phyloP scores from a whole-genome alignment of 2,888 invertebrate genomes.

The Acleris sparsana region DNA sequence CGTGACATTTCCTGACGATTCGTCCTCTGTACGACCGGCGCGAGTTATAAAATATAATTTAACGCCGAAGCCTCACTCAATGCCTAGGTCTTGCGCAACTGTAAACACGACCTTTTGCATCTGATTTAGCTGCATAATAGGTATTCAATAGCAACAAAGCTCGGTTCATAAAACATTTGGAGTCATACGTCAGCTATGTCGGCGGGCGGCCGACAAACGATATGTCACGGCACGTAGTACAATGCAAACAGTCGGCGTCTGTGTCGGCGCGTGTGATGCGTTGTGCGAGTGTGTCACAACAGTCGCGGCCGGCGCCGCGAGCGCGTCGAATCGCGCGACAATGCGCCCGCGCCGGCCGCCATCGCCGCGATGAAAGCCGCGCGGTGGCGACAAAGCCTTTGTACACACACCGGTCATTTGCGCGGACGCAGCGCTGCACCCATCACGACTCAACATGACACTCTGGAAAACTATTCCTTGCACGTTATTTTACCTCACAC shows the following conservation, averaged over 20 bases:
- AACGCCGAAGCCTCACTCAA: constrained; percentile 12
- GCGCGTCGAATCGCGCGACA: constrained; percentile 75
- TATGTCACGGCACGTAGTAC: constrained; percentile 80
- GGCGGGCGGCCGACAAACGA: constrained; percentile 68
- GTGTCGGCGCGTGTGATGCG: constrained; percentile 71
- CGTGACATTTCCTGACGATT: constrained; percentile 1
- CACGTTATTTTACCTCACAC: too few species aligned
- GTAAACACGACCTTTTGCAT: constrained; percentile 62
- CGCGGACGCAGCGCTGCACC: constrained; percentile 13
- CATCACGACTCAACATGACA: constrained; percentile 2
- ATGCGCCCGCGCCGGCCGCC: constrained; percentile 54
- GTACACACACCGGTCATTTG: constrained; percentile 61
- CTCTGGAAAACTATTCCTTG: background rate
- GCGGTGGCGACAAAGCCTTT: constrained; percentile 67
- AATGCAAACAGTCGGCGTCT: constrained; percentile 80
- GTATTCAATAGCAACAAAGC: constrained; percentile 66
- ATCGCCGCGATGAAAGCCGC: constrained; percentile 56
- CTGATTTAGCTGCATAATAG: constrained; percentile 38
- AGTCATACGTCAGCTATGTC: constrained; percentile 54
- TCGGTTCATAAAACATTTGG: constrained; percentile 63
- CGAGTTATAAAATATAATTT: constrained; percentile 20
- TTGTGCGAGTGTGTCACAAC: constrained; percentile 72
- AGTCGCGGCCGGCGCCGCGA: constrained; percentile 56
- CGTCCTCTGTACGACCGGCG: background rate
- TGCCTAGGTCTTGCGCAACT: constrained; percentile 56